Percentiles rank a stretch among this genome's conserved stretches.
Evolutionary conservation across 2,888 invertebrate genomes (phyloP).

Genomic region (Eupithecia abbreviata): DNA sequence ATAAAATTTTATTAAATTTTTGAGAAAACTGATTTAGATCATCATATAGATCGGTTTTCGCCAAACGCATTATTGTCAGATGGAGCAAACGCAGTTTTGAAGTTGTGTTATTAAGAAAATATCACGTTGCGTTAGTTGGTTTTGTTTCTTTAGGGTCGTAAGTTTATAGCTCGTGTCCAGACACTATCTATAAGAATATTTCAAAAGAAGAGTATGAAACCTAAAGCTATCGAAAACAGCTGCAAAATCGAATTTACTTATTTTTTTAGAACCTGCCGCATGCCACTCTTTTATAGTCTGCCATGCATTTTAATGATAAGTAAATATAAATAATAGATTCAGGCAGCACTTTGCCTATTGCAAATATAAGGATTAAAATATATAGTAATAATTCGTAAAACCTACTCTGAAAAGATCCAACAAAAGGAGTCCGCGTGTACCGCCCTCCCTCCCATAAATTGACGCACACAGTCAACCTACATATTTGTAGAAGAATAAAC

Average conservation of each 20-base stretch:
- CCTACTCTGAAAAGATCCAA: no score
- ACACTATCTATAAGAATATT: not conserved
- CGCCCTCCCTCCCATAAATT: no score
- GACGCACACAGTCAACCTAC: no score
- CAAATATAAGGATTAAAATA: no score
- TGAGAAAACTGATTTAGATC: not conserved
- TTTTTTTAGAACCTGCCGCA: not conserved
- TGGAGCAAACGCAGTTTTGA: not conserved
- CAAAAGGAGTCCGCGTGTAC: no score
- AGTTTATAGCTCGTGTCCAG: not conserved
- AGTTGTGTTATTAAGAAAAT: not conserved
- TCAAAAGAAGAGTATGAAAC: not conserved
- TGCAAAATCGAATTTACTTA: not conserved
- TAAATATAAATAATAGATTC: not conserved
- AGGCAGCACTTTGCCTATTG: no score
- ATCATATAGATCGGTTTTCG: no score
- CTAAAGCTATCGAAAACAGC: not conserved
- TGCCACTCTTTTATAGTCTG: not conserved
- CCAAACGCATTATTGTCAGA: not conserved
- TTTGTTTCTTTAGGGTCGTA: not conserved
- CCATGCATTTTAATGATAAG: not conserved
- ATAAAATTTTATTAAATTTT: not conserved
- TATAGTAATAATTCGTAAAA: no score
- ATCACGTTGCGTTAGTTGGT: not conserved
- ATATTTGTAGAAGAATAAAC: no score